phyloP scores from a whole-genome alignment of 2,888 invertebrate genomes.

The Mamestra brassicae region DNA sequence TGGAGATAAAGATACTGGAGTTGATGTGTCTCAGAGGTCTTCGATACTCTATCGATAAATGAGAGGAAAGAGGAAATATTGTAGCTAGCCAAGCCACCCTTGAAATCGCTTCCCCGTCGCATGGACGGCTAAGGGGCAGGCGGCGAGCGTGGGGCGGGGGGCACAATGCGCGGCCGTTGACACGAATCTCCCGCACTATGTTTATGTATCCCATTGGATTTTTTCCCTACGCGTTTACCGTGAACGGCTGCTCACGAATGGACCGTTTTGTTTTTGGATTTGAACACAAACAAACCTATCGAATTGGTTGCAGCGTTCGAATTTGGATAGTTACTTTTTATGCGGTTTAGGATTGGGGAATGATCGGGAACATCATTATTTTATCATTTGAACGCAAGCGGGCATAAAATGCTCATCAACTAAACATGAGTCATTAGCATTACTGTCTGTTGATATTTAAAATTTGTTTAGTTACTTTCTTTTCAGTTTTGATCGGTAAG shows the following conservation, averaged over 20 bases:
- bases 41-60: constrained; percentile 83
- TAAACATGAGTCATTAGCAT: too few species aligned
- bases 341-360: constrained; percentile 2
- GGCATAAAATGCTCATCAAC: not conserved
- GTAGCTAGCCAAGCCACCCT: constrained; percentile 83
- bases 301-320: constrained; percentile 46
- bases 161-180: constrained; percentile 88
- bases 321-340: constrained; percentile 22
- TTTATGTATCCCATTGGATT: constrained; percentile 87
- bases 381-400: not conserved
- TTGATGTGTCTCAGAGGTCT: constrained; percentile 82
- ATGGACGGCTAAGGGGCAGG: constrained; percentile 71
- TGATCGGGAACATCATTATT: not conserved
- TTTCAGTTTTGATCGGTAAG: constrained; percentile 13
- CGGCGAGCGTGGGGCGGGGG: constrained; percentile 68
- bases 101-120: constrained; percentile 84
- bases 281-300: constrained; percentile 70
- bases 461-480: too few species aligned
- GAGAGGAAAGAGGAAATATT: constrained; percentile 80
- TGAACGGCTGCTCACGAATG: constrained; percentile 81
- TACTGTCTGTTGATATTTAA: too few species aligned
- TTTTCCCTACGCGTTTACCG: constrained; percentile 83
- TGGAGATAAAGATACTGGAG: constrained; percentile 82
- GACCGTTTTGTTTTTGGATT: constrained; percentile 80
- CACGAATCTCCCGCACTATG: constrained; percentile 86